Conservation (phyloP, 2,888 invertebrate species). For the Margaritifera margaritifera region DNA sequence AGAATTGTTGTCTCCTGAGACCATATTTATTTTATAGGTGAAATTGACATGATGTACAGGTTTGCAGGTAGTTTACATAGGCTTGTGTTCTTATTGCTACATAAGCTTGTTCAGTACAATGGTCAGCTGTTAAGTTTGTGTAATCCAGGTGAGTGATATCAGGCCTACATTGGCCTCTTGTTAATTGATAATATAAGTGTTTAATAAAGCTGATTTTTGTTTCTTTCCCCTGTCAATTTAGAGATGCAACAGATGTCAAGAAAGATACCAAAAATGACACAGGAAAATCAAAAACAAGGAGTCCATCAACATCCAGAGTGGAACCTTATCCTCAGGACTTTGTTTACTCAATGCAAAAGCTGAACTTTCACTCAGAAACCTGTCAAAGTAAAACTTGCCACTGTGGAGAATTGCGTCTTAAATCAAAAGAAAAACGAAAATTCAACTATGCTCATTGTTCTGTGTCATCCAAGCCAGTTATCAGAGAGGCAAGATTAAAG, state of each 20-base stretch:
- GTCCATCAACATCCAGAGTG: slow-evolving; percentile 20
- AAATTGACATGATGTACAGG: too few relatives aligned
- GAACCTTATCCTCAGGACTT: slow-evolving; percentile 52
- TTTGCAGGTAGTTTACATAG: too few relatives aligned
- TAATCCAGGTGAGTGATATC: too few relatives aligned
- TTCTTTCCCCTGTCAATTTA: too few relatives aligned
- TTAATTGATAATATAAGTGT: too few relatives aligned
- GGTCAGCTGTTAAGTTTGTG: too few relatives aligned
- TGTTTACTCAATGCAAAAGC: slow-evolving; percentile 50
- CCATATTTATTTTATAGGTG: too few relatives aligned
- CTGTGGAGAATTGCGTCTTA: slow-evolving; percentile 38
- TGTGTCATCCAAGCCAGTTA: slow-evolving; percentile 41
- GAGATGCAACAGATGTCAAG: background rate
- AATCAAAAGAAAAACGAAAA: slow-evolving; percentile 30
- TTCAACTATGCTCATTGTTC: slow-evolving; percentile 50
- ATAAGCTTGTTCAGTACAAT: too few relatives aligned
- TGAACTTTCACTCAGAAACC: slow-evolving; percentile 47
- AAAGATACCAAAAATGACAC: background rate
- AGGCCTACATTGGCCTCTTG: too few relatives aligned
- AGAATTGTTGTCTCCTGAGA: too few relatives aligned
- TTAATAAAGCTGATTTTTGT: too few relatives aligned
- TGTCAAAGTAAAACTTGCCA: slow-evolving; percentile 49
- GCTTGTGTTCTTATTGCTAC: too few relatives aligned
- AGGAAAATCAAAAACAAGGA: slow-evolving; percentile 6
- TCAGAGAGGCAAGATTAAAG: slow-evolving; percentile 57